These are phyloP conservation scores for Drosophila subsilvestris DNA, from an alignment of 2,888 invertebrate genomes.

Conservation along the genomic window DNA sequence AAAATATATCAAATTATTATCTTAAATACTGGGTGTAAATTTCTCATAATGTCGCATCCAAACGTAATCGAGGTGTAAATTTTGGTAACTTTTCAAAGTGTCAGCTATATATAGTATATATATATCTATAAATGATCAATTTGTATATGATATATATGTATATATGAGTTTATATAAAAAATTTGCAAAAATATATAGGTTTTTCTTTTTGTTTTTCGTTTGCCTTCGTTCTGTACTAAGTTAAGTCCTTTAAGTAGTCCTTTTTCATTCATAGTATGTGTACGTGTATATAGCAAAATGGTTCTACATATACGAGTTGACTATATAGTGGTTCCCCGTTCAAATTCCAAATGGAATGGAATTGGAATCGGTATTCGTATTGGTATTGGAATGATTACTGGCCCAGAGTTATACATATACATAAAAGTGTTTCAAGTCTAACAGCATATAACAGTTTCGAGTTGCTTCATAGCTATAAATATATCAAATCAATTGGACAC, in stretches of 20 bases:
- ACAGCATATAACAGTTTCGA: conserved; percentile 70
- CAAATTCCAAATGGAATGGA: conserved; percentile 43
- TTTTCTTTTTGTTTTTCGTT: conserved; percentile 48
- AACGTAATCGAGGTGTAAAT: conserved; percentile 53
- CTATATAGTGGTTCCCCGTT: conserved; percentile 62
- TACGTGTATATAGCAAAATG: conserved; percentile 28
- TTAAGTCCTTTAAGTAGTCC: conserved; percentile 48
- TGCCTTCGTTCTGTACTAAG: conserved; percentile 39
- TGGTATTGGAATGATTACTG: conserved; percentile 70
- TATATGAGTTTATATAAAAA: conserved; percentile 65
- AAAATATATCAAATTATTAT: conserved; percentile 50
- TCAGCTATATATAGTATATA: conserved; percentile 37
- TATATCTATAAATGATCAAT: conserved; percentile 60
- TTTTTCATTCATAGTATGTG: conserved; percentile 30
- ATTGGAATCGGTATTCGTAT: conserved; percentile 52
- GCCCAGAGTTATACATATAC: conserved; percentile 55
- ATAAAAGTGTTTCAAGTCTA: conserved; percentile 56
- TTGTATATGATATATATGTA: conserved; percentile 51
- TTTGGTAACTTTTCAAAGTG: conserved; percentile 47
- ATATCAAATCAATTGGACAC: conserved; percentile 36
- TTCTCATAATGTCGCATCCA: conserved; percentile 54
- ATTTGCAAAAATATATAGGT: conserved; percentile 70
- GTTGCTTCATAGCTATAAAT: conserved; percentile 46
- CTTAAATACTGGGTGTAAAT: conserved; percentile 51
- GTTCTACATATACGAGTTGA: conserved; percentile 59